Percentiles rank a stretch among this genome's conserved stretches.
These are phyloP conservation scores for Argynnis bischoffii DNA, from an alignment of 2,888 invertebrate genomes.

Conservation along the genomic window DNA sequence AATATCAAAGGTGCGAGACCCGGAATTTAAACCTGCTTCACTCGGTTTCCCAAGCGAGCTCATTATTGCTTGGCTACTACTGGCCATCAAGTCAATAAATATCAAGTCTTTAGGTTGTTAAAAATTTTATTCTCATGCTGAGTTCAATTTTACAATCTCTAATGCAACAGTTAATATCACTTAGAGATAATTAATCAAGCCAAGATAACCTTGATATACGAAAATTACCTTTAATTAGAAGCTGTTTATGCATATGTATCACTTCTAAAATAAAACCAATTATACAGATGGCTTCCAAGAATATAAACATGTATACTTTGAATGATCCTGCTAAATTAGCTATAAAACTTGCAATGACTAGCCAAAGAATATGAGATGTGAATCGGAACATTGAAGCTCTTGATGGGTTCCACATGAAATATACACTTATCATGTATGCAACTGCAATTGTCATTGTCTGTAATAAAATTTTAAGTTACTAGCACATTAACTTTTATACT, in stretches of 20 bases:
- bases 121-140: too few relatives aligned
- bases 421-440: conserved; percentile 87
- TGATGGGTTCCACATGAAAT: conserved; percentile 88
- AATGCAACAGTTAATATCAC: too few relatives aligned
- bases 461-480: conserved; percentile 38
- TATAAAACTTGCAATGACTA: conserved; percentile 87
- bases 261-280: conserved; percentile 85
- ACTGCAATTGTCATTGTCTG: conserved; percentile 86
- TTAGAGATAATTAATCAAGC: too few relatives aligned
- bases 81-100: too few relatives aligned
- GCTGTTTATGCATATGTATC: conserved; percentile 78
- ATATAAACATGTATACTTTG: conserved; percentile 88
- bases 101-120: too few relatives aligned
- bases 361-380: conserved; percentile 88
- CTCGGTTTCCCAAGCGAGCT: too few relatives aligned
- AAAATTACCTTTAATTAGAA: conserved; percentile 68
- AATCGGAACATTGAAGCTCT: conserved; percentile 85
- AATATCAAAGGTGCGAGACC: too few relatives aligned
- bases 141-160: too few relatives aligned
- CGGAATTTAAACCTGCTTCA: too few relatives aligned
- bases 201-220: too few relatives aligned
- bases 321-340: conserved; percentile 89
- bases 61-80: too few relatives aligned
- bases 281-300: conserved; percentile 85
- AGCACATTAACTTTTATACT: too few relatives aligned